Evolutionary conservation across 2,888 invertebrate genomes (phyloP).

Genomic region (Acanthococcus lagerstroemiae): DNA sequence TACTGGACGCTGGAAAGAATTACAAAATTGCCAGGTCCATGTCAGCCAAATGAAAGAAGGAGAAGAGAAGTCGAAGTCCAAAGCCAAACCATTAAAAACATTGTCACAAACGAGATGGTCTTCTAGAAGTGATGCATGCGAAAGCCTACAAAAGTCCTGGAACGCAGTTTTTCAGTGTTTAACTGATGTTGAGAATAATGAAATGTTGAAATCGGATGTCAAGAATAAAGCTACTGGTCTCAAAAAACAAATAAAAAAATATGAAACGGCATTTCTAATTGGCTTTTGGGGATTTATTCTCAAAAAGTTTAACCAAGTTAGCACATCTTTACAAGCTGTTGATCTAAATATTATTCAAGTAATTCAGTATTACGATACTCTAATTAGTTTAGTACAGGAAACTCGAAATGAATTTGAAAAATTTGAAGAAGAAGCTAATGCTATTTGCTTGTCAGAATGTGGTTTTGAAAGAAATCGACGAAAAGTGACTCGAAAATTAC

Average conservation of each 20-base stretch:
- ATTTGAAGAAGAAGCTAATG: neutral
- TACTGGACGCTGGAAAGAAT: conserved; percentile 4
- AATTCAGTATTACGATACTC: neutral
- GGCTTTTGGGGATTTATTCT: conserved; percentile 23
- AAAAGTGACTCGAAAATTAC: neutral
- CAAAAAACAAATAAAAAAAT: conserved; percentile 7
- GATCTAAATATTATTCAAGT: conserved; percentile 8
- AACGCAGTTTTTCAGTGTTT: conserved; percentile 1
- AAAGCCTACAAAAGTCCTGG: conserved; percentile 10
- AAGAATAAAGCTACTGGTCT: conserved; percentile 11
- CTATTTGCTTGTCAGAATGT: neutral
- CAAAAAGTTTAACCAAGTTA: conserved; percentile 13
- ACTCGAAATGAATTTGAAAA: neutral
- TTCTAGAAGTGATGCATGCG: conserved; percentile 4
- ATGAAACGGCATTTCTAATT: conserved; percentile 13
- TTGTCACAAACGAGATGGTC: conserved; percentile 18
- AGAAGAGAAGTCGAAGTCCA: neutral
- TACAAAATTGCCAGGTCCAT: too few relatives aligned
- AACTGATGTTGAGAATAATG: conserved; percentile 8
- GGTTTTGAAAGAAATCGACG: neutral
- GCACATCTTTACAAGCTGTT: conserved; percentile 1
- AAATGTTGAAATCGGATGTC: neutral
- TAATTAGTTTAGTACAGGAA: neutral
- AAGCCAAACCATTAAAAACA: conserved; percentile 6
- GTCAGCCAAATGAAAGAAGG: conserved; percentile 1